Base-by-base conservation (phyloP, 2,797 vertebrate genomes). In the Sebastes nivosus region DNA sequence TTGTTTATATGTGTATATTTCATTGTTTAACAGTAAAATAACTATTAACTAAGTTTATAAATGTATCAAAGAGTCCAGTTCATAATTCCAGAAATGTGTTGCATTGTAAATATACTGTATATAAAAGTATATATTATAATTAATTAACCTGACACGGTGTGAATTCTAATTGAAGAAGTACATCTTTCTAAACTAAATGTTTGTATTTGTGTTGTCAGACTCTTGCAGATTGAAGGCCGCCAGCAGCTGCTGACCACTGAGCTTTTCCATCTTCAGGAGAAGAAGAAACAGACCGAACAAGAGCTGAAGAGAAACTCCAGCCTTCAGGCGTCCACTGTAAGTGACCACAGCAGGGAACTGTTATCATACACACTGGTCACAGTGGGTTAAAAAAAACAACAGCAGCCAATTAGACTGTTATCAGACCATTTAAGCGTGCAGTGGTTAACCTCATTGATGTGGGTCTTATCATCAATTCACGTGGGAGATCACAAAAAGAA, bases 171-270 rank as follows among this genome's bases (percentile, higher is more conserved):
- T 75, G 32, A 42, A 8, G 16, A n/a, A 10, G 16, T 27, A 1
- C 3, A 8, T n/a, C 30, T 29, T 22, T 22, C 11, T 42, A 9
- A 80, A 57, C 22, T 57, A n/a, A 30, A 16, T 18, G 14, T 63
- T 30, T 77, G 10, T 29, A 0, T 76, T 12, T 81, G 6, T 88
- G 58, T 77, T 70, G 2, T 85, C 84, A 95, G 94, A 78, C 89
- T 93, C 22, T 54, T 65, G 57, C 86, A 86, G 29, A 82, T 94
- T 12, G 34, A 83, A 65, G 76, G 67, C 14, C 86, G 83, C n/a
- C 92, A 52, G 68, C 89, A 88, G 76, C 86, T 75, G 58, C 72
- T 95, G 75, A 82, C 59, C 75, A 16, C 75, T 66, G 92, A 94
- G 61, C 79, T 92, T 27, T 64, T 58, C 4, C 69, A 77, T 29